Conservation (phyloP, 2,113 vertebrate species). For the Donacobius atricapilla region DNA sequence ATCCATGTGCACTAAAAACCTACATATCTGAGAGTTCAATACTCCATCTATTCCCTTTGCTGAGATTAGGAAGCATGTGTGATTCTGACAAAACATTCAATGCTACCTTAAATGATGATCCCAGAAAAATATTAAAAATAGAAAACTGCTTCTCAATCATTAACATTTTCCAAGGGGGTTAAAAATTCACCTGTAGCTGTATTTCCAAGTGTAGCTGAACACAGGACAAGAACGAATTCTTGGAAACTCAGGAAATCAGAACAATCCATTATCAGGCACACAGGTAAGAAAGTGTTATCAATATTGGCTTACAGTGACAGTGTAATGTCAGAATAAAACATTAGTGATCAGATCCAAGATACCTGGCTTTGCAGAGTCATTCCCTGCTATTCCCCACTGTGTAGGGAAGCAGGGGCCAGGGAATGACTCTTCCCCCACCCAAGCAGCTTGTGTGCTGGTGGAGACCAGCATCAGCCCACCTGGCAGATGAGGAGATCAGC, state of each 20-base stretch:
- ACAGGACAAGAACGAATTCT: not conserved
- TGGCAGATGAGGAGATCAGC: fast-evolving
- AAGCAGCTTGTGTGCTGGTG: fast-evolving
- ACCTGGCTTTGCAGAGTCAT: not conserved
- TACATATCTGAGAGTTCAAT: not conserved
- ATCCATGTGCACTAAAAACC: not conserved
- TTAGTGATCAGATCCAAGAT: not conserved
- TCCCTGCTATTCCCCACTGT: fast-evolving
- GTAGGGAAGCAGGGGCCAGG: fast-evolving
- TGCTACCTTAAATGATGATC: not conserved
- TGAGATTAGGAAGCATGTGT: not conserved
- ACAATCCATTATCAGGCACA: not conserved
- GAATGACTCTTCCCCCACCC: not conserved
- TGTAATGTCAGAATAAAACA: not conserved
- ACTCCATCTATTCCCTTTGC: not conserved
- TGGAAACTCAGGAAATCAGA: not conserved
- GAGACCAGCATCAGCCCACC: not conserved
- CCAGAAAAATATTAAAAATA: not conserved
- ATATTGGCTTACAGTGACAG: not conserved
- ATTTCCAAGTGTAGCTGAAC: not conserved
- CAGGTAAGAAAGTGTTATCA: not conserved
- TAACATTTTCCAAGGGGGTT: not conserved
- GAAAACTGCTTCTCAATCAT: not conserved
- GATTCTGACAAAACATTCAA: not conserved
- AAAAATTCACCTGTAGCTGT: not conserved